Conservation (phyloP, 2,797 vertebrate species). For the Tokudaia tokunoshimensis region DNA sequence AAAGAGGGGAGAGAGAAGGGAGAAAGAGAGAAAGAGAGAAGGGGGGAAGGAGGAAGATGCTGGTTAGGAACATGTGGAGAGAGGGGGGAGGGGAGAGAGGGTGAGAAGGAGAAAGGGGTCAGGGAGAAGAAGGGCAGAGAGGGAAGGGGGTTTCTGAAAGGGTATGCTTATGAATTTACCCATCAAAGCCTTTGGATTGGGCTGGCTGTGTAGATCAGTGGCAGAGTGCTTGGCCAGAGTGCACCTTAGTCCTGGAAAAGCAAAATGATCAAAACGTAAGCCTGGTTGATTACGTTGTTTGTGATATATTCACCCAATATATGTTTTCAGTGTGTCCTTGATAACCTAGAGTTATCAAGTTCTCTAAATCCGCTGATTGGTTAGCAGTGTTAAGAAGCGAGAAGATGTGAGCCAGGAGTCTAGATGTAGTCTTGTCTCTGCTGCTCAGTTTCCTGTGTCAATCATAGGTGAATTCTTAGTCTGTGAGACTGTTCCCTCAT, state of each 20-base stretch:
- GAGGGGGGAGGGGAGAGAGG: no score
- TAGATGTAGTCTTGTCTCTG: background rate
- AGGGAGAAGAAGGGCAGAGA: background rate
- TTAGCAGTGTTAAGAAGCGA: rapidly evolving
- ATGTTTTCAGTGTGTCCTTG: background rate
- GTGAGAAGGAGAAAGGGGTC: background rate
- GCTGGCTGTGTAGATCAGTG: background rate
- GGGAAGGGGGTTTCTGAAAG: background rate
- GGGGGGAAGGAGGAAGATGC: no score
- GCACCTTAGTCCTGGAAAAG: background rate
- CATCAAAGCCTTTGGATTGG: background rate
- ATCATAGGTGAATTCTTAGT: background rate
- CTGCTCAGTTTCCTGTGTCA: background rate
- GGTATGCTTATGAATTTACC: background rate
- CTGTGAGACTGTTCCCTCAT: background rate
- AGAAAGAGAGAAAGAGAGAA: no score
- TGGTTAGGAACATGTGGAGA: background rate
- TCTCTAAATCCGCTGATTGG: background rate
- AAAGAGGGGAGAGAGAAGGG: no score
- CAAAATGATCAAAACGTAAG: background rate
- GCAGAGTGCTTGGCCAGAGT: background rate
- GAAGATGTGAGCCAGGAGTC: background rate
- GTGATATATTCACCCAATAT: background rate
- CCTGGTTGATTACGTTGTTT: background rate
- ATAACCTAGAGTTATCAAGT: background rate